Conservation (phyloP, 2,888 invertebrate genomes). For the Chrysolina americana region DNA sequence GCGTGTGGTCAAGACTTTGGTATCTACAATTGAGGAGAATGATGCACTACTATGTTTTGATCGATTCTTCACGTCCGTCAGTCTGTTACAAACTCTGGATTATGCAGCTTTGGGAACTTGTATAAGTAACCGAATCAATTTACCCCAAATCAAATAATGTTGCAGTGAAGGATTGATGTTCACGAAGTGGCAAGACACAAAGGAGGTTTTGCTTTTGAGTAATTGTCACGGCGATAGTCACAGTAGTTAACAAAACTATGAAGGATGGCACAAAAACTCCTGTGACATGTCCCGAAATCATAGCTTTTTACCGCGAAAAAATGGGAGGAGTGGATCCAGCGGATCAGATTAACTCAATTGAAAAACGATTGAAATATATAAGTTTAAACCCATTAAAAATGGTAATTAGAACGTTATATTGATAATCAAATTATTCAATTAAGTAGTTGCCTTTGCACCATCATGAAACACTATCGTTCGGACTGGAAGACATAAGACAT, state of each 20-base stretch:
- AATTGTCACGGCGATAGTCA: slow-evolving; percentile 54
- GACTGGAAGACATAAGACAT: slow-evolving; percentile 31
- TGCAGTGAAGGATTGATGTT: no score
- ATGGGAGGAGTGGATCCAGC: slow-evolving; percentile 58
- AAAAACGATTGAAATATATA: no score
- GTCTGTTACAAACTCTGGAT: slow-evolving; percentile 4
- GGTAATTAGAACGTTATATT: no score
- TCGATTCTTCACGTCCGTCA: slow-evolving; percentile 21
- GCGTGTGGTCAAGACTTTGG: slow-evolving; percentile 26
- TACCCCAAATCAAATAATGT: slow-evolving; percentile 33
- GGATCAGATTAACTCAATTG: no score
- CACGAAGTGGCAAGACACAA: no score
- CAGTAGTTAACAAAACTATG: slow-evolving; percentile 48
- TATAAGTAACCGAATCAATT: no score
- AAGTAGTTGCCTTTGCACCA: no score
- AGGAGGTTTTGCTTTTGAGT: no score
- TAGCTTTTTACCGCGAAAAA: slow-evolving; percentile 51
- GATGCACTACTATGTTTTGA: slow-evolving; percentile 22
- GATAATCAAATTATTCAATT: no score
- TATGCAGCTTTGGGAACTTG: no score
- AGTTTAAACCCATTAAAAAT: no score
- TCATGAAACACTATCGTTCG: no score
- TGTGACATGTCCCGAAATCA: slow-evolving; percentile 50
- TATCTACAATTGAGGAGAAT: neutral
- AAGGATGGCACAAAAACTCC: slow-evolving; percentile 56